phyloP scores from a whole-genome alignment of 2,888 invertebrate genomes.

The Eilema sororculum region DNA sequence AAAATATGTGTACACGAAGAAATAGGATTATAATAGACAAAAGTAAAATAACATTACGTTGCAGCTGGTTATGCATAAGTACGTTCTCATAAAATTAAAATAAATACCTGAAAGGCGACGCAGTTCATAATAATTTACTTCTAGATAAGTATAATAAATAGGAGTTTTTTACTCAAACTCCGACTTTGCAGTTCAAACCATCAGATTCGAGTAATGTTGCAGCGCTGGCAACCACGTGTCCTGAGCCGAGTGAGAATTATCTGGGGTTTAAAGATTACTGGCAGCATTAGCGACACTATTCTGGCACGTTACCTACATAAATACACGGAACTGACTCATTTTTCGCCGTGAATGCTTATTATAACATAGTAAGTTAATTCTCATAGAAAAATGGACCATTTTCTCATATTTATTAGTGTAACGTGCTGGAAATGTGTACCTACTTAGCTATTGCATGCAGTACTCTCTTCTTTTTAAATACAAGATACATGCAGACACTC shows the following conservation, averaged over 20 bases:
- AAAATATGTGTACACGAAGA: too few relatives aligned
- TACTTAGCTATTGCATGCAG: not conserved
- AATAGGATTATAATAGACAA: too few relatives aligned
- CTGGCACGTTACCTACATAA: not conserved
- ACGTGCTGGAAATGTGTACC: not conserved
- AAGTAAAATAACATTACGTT: too few relatives aligned
- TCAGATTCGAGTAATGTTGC: conserved; percentile 13
- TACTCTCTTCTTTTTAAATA: not conserved
- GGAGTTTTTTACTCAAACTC: conserved; percentile 34
- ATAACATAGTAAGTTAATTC: not conserved
- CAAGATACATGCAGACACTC: not conserved
- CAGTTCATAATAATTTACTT: conserved; percentile 20
- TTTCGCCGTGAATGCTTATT: not conserved
- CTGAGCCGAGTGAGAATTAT: not conserved
- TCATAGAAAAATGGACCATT: not conserved
- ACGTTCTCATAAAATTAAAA: not conserved
- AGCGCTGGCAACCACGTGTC: not conserved
- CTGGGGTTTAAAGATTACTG: not conserved
- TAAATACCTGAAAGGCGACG: not conserved
- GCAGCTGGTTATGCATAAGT: too few relatives aligned
- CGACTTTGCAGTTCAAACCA: not conserved
- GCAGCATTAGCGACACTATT: not conserved
- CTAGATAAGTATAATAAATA: conserved; percentile 25
- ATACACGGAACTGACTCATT: not conserved
- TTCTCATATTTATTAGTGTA: not conserved